Percentiles rank a stretch among this genome's conserved stretches.
phyloP scores from a whole-genome alignment of 2,888 invertebrate species.

The Mactromeris polynyma region DNA sequence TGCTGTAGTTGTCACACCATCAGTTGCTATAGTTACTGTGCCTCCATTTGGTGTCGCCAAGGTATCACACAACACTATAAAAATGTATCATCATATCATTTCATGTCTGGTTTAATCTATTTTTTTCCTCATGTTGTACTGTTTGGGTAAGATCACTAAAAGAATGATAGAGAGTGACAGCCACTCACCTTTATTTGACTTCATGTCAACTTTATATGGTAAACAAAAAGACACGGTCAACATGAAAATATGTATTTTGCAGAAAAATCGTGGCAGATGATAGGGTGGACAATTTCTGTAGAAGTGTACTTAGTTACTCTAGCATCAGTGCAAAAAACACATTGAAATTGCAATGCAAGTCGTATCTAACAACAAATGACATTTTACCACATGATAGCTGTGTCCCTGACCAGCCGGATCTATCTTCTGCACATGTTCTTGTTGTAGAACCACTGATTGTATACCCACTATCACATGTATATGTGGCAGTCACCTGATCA shows the following conservation, averaged over 20 bases:
- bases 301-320: no score
- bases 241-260: no score
- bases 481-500: constrained; percentile 22
- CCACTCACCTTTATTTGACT: no score
- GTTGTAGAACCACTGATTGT: constrained; percentile 38
- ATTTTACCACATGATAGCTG: constrained; percentile 51
- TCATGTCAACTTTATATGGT: no score
- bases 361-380: neutral
- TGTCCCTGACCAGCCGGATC: constrained; percentile 41
- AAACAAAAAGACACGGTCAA: no score
- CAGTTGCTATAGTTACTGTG: constrained; percentile 40
- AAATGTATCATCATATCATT: neutral
- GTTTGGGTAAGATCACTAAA: no score
- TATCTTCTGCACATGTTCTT: constrained; percentile 39
- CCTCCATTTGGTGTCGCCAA: constrained; percentile 48
- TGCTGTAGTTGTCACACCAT: constrained; percentile 52
- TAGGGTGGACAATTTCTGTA: no score
- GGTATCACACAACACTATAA: constrained; percentile 46
- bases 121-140: no score
- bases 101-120: neutral
- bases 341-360: no score
- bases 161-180: no score
- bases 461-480: constrained; percentile 48
- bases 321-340: no score
- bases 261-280: no score